phyloP scores from a whole-genome alignment of 2,888 invertebrate genomes.

The Tiliacea aurago region DNA sequence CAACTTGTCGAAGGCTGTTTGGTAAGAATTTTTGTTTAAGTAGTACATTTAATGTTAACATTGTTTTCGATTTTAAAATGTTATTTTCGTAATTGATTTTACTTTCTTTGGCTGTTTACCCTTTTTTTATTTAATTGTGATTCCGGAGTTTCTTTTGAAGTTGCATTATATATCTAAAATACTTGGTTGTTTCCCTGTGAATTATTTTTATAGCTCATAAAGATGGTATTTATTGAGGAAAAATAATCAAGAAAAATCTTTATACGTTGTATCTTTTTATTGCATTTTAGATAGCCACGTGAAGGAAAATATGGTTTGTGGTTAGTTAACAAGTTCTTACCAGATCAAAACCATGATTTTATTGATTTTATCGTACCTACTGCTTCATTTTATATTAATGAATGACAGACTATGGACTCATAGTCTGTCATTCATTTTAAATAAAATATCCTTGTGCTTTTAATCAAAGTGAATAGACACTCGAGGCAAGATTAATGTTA shows the following conservation, averaged over 20 bases:
- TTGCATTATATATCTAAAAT: background rate
- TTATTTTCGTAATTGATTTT: constrained; percentile 8
- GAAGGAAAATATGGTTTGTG: constrained; percentile 23
- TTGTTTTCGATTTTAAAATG: constrained; percentile 16
- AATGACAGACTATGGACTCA: too few species aligned
- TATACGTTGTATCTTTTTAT: constrained; percentile 25
- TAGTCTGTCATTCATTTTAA: background rate
- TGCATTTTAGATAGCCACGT: constrained; percentile 6
- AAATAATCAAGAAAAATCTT: constrained; percentile 20
- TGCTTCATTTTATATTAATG: background rate
- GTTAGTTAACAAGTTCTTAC: background rate
- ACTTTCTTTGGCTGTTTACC: constrained; percentile 3
- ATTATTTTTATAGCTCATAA: background rate
- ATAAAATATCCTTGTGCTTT: constrained; percentile 3
- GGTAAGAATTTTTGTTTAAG: constrained; percentile 53
- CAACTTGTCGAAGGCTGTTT: constrained; percentile 51
- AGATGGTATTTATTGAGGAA: constrained; percentile 22
- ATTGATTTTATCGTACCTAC: background rate
- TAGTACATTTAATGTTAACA: constrained; percentile 46
- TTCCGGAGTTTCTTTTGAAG: background rate
- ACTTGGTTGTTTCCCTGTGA: background rate
- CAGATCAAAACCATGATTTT: background rate
- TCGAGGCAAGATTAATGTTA: background rate
- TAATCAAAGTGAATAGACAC: background rate
- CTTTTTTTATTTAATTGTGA: background rate